A percentile compares a stretch with the other conserved stretches of the same genome.
These are phyloP conservation scores for Tetheella fluctuosa DNA, from an alignment of 2,888 invertebrate genomes.

Conservation along the genomic window DNA sequence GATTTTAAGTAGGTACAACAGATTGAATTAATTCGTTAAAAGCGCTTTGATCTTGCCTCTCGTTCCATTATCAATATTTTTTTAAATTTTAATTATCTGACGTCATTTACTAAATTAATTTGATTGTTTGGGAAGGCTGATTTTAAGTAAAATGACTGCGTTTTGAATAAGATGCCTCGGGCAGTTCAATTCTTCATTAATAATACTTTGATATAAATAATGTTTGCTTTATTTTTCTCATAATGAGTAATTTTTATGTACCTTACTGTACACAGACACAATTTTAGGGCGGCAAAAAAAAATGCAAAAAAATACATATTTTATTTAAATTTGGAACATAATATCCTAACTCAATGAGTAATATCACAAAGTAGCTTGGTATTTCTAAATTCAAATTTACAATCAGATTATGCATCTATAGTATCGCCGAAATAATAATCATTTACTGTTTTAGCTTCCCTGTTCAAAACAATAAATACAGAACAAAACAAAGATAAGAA, in stretches of 20 bases:
- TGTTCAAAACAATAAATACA: neutral
- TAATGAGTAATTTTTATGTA: neutral
- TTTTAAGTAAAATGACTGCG: neutral
- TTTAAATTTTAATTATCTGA: constrained; percentile 8
- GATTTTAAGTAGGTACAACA: constrained; percentile 10
- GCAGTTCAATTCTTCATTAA: neutral
- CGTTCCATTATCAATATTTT: constrained; percentile 8
- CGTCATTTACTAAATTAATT: constrained; percentile 2
- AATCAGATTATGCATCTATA: neutral
- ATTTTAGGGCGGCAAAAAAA: too few species aligned
- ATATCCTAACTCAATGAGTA: too few species aligned
- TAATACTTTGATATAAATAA: too few species aligned
- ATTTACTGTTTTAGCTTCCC: neutral
- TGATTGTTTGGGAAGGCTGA: neutral
- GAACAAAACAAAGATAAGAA: neutral
- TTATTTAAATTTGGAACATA: too few species aligned
- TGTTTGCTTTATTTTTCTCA: neutral
- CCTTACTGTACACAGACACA: too few species aligned
- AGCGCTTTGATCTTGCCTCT: constrained; percentile 9
- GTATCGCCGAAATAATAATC: neutral
- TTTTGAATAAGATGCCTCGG: neutral
- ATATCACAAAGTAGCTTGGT: too few species aligned
- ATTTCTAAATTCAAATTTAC: neutral
- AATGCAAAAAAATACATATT: too few species aligned
- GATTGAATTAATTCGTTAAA: constrained; percentile 14